These are phyloP conservation scores for Platyscapa corneri DNA, from an alignment of 1,140 invertebrate species.

Conservation along the genomic window DNA sequence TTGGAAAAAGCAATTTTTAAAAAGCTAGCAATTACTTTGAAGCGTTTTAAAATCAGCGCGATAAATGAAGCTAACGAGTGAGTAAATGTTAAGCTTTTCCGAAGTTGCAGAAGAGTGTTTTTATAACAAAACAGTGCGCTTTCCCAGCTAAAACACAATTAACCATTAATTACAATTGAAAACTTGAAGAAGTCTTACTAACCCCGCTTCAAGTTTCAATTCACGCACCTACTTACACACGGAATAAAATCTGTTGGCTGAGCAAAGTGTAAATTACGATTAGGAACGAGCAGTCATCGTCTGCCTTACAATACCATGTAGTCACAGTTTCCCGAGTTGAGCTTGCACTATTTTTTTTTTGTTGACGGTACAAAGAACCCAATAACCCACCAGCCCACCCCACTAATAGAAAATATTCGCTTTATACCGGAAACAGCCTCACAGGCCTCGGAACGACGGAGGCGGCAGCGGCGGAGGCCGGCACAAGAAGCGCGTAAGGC, in stretches of 20 bases:
- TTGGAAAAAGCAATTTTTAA: no score
- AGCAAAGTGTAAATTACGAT: not conserved
- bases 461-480: conserved; percentile 77
- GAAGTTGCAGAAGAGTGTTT: not conserved
- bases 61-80: not conserved
- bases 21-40: no score
- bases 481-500: conserved; percentile 87
- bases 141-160: no score
- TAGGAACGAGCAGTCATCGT: not conserved
- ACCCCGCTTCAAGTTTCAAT: not conserved
- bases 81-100: not conserved
- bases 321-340: conserved; percentile 22
- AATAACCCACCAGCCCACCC: not conserved
- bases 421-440: conserved; percentile 71
- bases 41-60: no score
- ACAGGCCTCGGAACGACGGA: conserved; percentile 77
- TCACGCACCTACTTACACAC: no score
- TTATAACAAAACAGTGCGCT: no score
- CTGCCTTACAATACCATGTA: not conserved
- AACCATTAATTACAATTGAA: no score
- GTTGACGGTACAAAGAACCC: not conserved
- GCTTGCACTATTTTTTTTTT: conserved; percentile 38
- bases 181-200: not conserved
- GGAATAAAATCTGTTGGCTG: not conserved
- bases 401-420: conserved; percentile 1